phyloP scores from a whole-genome alignment of 2,113 vertebrate genomes.

The Mastomys coucha region DNA sequence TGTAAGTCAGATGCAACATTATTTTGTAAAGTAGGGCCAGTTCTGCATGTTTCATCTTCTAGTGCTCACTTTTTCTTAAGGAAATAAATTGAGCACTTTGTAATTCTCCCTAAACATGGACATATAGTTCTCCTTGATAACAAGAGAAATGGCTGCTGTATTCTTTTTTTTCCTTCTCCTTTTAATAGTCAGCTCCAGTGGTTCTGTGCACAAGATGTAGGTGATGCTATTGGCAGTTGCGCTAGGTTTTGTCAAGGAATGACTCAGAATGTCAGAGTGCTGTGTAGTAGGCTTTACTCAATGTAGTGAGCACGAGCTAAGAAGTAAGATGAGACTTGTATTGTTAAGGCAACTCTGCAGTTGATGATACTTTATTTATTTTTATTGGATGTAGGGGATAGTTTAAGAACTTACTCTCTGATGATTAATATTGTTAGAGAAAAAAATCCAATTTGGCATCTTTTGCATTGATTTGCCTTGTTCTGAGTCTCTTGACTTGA shows the following conservation, averaged over 20 bases:
- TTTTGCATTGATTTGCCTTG: slow-evolving; percentile 24
- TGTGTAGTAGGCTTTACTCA: neutral
- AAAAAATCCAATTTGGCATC: neutral
- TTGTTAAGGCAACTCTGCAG: slow-evolving; percentile 22
- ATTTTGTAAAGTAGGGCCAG: neutral
- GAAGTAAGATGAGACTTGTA: neutral
- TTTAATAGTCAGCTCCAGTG: slow-evolving; percentile 7
- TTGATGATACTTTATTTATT: slow-evolving; percentile 14
- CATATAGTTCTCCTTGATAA: neutral
- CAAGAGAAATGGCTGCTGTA: neutral
- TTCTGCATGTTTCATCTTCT: neutral
- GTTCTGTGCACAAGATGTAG: neutral
- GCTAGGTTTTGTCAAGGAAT: neutral
- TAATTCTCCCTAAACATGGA: neutral
- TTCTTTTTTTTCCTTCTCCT: neutral
- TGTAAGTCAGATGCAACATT: neutral
- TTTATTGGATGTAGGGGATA: neutral
- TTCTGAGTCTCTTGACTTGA: neutral
- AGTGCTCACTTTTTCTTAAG: slow-evolving; percentile 25
- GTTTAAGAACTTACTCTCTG: neutral
- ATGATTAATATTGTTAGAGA: slow-evolving; percentile 26
- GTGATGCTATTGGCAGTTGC: neutral
- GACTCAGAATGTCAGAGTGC: neutral
- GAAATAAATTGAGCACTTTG: slow-evolving; percentile 26
- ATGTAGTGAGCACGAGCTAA: neutral